phyloP scores from a whole-genome alignment of 2,888 invertebrate genomes.

The Acholoe squamosa region DNA sequence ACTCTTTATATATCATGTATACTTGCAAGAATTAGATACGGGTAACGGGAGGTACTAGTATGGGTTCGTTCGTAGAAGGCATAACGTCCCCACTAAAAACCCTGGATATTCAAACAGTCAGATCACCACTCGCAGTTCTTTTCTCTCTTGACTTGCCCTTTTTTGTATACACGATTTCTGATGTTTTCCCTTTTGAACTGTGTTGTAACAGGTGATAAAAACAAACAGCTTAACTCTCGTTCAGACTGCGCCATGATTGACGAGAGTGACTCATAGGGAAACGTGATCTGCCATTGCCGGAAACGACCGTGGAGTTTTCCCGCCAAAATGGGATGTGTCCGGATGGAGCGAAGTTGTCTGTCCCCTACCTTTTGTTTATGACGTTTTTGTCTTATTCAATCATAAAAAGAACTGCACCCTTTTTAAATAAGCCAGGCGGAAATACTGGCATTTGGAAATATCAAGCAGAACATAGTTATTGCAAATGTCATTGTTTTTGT shows the following conservation, averaged over 20 bases:
- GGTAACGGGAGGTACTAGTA: no score
- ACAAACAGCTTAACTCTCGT: constrained; percentile 11
- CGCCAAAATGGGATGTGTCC: background rate
- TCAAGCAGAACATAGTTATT: no score
- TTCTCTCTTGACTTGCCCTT: background rate
- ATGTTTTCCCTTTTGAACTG: background rate
- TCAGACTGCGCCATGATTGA: background rate
- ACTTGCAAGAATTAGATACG: no score
- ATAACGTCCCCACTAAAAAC: background rate
- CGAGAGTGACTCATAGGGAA: constrained; percentile 4
- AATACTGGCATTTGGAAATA: no score
- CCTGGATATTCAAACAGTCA: background rate
- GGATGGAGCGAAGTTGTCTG: background rate
- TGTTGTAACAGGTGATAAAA: constrained; percentile 14
- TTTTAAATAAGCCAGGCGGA: no score
- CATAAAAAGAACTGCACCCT: no score
- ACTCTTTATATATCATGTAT: no score
- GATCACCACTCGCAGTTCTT: background rate
- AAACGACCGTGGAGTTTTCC: constrained; percentile 3
- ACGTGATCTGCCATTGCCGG: background rate
- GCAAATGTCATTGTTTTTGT: no score
- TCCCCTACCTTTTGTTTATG: background rate
- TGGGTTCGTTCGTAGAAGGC: background rate
- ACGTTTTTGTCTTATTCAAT: no score
- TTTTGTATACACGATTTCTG: background rate